Conservation (phyloP, 2,797 vertebrate species). For the Loris lydekkerianus region DNA sequence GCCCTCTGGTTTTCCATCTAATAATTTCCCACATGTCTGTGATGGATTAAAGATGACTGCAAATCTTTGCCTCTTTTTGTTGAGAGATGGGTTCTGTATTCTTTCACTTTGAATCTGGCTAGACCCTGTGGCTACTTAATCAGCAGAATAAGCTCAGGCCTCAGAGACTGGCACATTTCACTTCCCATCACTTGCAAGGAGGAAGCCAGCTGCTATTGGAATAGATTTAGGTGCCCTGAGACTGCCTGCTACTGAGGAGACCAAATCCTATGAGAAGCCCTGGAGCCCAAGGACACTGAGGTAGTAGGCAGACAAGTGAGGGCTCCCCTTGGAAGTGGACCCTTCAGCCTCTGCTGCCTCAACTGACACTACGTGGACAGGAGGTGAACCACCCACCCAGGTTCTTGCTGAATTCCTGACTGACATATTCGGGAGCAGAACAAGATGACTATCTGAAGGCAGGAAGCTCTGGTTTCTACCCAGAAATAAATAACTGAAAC, state of each 20-base stretch:
- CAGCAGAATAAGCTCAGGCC: neutral
- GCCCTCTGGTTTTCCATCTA: neutral
- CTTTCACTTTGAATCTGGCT: neutral
- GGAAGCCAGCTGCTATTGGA: neutral
- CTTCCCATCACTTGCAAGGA: neutral
- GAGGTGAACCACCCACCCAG: neutral
- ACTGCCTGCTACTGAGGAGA: neutral
- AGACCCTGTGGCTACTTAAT: neutral
- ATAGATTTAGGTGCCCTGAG: neutral
- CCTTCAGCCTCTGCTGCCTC: neutral
- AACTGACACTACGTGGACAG: too few relatives aligned
- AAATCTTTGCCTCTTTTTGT: neutral
- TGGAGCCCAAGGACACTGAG: neutral
- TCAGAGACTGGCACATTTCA: neutral
- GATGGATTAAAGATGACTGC: neutral
- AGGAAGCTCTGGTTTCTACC: neutral
- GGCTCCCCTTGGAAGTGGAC: neutral
- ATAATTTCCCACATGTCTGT: neutral
- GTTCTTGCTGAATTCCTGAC: neutral
- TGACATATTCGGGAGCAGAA: neutral
- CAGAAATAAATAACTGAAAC: neutral
- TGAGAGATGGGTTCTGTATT: neutral
- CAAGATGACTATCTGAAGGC: neutral
- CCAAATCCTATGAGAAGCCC: neutral
- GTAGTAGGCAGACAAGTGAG: neutral